Conservation (phyloP, 2,113 vertebrate genomes). For the Phylloscopus whistleri region DNA sequence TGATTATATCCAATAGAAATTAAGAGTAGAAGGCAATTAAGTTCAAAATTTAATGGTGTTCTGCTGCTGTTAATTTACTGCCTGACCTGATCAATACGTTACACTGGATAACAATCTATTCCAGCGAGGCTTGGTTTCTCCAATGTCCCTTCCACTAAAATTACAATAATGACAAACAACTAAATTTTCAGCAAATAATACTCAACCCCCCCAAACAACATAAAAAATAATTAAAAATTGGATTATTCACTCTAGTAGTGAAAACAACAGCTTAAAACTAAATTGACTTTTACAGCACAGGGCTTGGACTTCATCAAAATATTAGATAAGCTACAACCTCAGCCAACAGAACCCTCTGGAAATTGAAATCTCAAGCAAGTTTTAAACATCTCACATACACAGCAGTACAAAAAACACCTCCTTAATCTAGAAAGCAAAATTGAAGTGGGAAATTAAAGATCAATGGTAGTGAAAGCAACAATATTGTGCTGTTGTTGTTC, state of each 20-base stretch:
- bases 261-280: constrained; percentile 6
- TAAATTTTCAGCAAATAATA: constrained; percentile 5
- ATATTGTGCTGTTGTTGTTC: not conserved
- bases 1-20: constrained; percentile 79
- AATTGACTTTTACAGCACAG: not conserved
- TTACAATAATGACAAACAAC: constrained; percentile 58
- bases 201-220: not conserved
- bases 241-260: constrained; percentile 1
- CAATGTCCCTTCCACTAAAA: constrained; percentile 57
- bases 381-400: constrained; percentile 4
- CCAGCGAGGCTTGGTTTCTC: constrained; percentile 16
- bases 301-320: not conserved
- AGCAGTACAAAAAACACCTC: not conserved
- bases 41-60: constrained; percentile 80
- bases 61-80: constrained; percentile 81
- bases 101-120: constrained; percentile 72
- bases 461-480: not conserved
- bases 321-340: not conserved
- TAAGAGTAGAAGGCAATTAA: constrained; percentile 82
- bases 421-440: constrained; percentile 16
- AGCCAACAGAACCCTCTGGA: not conserved
- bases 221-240: constrained; percentile 36
- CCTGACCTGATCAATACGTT: constrained; percentile 76
- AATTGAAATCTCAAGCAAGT: constrained; percentile 24
- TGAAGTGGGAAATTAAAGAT: constrained; percentile 12